These are phyloP conservation scores for Morus bassanus DNA, from an alignment of 2,797 vertebrate genomes.

Conservation along the genomic window DNA sequence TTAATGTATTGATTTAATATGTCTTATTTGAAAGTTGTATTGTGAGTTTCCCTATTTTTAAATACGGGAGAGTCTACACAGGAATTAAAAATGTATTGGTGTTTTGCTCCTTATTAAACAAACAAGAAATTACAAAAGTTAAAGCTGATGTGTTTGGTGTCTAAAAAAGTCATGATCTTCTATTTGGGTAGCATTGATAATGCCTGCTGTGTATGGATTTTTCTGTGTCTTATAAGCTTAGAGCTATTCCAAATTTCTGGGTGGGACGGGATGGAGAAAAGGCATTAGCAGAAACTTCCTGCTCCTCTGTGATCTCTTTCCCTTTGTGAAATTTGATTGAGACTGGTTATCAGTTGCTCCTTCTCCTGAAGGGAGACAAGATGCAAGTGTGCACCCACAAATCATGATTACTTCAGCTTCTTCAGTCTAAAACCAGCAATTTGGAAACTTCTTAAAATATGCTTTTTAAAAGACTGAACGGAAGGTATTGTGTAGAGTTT, in stretches of 20 bases:
- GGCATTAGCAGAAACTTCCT: background rate
- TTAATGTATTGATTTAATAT: background rate
- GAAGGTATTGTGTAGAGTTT: background rate
- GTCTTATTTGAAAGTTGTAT: background rate
- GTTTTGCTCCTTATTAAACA: background rate
- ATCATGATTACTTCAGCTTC: background rate
- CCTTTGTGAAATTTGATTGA: background rate
- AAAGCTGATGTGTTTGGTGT: background rate
- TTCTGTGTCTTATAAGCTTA: background rate
- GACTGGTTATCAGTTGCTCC: background rate
- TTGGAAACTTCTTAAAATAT: background rate
- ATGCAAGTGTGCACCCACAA: no score
- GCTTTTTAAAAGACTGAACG: background rate
- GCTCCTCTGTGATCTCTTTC: background rate
- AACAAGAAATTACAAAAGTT: rapidly evolving
- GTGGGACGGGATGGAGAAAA: no score
- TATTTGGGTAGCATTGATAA: background rate
- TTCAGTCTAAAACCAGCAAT: background rate
- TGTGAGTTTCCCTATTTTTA: background rate
- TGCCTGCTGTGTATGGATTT: background rate
- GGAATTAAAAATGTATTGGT: background rate
- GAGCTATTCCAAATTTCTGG: background rate
- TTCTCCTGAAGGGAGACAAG: background rate
- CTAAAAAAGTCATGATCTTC: background rate
- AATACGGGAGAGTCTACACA: background rate